Percentiles rank a stretch among this genome's conserved stretches.
Conservation (phyloP, 2,113 vertebrate species). For the Synchiropus splendidus region DNA sequence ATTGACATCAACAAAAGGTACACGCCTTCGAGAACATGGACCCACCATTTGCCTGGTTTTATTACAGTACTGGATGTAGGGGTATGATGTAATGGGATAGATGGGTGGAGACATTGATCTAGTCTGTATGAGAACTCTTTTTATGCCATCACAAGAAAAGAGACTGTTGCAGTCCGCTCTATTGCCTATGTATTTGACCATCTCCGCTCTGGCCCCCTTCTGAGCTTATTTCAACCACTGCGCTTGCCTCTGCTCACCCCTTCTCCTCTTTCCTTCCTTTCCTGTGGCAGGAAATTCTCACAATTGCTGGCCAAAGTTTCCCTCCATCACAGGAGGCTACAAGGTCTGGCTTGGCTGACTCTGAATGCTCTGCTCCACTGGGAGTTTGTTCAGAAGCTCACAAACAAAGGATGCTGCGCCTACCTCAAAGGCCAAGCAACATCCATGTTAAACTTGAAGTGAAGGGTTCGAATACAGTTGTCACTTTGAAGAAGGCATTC, state of each 20-base stretch:
- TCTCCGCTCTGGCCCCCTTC: slow-evolving; percentile 8
- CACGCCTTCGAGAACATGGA: background rate
- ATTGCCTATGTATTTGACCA: slow-evolving; percentile 19
- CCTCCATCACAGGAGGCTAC: slow-evolving; percentile 47
- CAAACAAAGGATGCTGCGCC: slow-evolving; percentile 55
- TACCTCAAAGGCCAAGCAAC: slow-evolving; percentile 40
- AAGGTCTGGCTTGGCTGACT: slow-evolving; percentile 33
- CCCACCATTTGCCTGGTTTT: background rate
- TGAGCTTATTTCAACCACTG: slow-evolving; percentile 25
- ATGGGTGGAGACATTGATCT: too few species aligned
- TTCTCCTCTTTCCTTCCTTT: slow-evolving; percentile 52
- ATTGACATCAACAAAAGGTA: slow-evolving; percentile 7
- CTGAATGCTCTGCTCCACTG: slow-evolving; percentile 46
- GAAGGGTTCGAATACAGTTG: slow-evolving; percentile 46
- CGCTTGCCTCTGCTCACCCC: slow-evolving; percentile 11
- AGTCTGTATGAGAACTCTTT: too few species aligned
- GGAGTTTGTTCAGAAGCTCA: slow-evolving; percentile 43
- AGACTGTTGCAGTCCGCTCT: slow-evolving; percentile 23
- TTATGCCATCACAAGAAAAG: too few species aligned
- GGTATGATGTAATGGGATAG: too few species aligned
- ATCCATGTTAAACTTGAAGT: slow-evolving; percentile 37
- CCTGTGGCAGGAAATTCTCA: slow-evolving; percentile 72
- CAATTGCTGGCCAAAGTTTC: slow-evolving; percentile 60
- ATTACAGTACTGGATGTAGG: too few species aligned
- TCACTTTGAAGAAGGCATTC: slow-evolving; percentile 48